Evolutionary conservation across 2,797 vertebrate species (phyloP).

Genomic region (Streptopelia turtur): DNA sequence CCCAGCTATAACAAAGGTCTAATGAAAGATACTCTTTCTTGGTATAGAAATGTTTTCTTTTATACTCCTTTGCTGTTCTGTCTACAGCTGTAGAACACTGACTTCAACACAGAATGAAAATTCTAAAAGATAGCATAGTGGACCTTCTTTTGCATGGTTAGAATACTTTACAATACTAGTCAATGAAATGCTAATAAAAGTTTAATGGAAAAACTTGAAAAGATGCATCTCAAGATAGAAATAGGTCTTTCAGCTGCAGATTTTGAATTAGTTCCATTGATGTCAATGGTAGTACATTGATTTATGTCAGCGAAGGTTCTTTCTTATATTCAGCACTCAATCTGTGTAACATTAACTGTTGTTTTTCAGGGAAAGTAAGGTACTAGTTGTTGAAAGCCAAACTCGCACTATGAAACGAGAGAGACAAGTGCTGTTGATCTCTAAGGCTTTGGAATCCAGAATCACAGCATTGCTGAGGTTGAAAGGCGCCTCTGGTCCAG

Average conservation of each 20-base stretch:
- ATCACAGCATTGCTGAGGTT: not conserved
- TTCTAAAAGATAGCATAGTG: not conserved
- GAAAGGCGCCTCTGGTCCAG: not conserved
- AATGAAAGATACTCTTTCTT: not conserved
- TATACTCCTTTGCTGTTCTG: not conserved
- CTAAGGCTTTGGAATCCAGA: not conserved
- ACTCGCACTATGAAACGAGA: not conserved
- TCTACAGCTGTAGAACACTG: not conserved
- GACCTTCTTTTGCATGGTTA: not conserved
- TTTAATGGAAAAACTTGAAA: not conserved
- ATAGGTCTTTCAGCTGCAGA: not conserved
- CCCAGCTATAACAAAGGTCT: accelerated
- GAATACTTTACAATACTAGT: not conserved
- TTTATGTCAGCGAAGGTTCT: not conserved
- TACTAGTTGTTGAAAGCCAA: not conserved
- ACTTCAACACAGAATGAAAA: not conserved
- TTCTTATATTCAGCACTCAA: not conserved
- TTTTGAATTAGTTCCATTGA: not conserved
- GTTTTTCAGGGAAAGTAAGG: not conserved
- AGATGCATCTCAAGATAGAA: not conserved
- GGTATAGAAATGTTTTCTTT: not conserved
- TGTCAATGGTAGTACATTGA: not conserved
- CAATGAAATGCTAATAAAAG: not conserved
- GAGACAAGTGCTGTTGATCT: not conserved
- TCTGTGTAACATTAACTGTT: not conserved